Percentiles rank a stretch among this genome's conserved stretches.
phyloP scores from a whole-genome alignment of 2,888 invertebrate species.

The Notodonta dromedarius region DNA sequence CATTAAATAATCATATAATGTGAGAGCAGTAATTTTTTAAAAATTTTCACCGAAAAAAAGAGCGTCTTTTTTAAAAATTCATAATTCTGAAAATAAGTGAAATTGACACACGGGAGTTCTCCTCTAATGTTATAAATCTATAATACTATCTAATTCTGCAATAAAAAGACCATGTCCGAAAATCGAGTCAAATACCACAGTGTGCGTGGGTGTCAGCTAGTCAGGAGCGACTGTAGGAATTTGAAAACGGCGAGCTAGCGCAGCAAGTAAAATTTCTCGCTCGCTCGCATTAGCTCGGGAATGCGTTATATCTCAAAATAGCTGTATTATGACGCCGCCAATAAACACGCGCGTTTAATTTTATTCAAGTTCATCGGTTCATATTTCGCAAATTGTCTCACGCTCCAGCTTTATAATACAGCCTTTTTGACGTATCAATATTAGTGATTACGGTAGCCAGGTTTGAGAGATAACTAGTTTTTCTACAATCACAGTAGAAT shows the following conservation, averaged over 20 bases:
- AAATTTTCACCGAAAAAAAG: too few species aligned
- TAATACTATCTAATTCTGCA: too few species aligned
- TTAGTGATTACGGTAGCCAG: constrained; percentile 19
- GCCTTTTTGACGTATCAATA: constrained; percentile 32
- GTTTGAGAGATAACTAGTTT: constrained; percentile 22
- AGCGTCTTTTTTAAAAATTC: too few species aligned
- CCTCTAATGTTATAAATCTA: too few species aligned
- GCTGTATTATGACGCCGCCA: constrained; percentile 39
- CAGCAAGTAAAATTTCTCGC: neutral
- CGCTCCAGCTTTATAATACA: constrained; percentile 30
- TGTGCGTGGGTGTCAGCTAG: too few species aligned
- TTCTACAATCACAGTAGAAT: constrained; percentile 36
- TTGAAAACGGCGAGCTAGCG: neutral
- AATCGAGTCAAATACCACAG: too few species aligned
- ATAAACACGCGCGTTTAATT: constrained; percentile 1
- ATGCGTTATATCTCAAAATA: constrained; percentile 24
- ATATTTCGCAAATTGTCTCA: neutral
- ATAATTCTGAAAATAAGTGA: too few species aligned
- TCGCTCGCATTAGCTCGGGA: neutral
- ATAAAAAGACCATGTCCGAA: too few species aligned
- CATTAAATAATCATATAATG: too few species aligned
- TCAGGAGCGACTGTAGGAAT: too few species aligned
- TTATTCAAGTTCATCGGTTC: neutral
- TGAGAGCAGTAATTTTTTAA: too few species aligned
- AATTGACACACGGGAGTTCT: too few species aligned